Percentiles rank a stretch among this genome's conserved stretches.
These are phyloP conservation scores for Protosalanx chinensis DNA, from an alignment of 2,797 vertebrate genomes.

Conservation along the genomic window DNA sequence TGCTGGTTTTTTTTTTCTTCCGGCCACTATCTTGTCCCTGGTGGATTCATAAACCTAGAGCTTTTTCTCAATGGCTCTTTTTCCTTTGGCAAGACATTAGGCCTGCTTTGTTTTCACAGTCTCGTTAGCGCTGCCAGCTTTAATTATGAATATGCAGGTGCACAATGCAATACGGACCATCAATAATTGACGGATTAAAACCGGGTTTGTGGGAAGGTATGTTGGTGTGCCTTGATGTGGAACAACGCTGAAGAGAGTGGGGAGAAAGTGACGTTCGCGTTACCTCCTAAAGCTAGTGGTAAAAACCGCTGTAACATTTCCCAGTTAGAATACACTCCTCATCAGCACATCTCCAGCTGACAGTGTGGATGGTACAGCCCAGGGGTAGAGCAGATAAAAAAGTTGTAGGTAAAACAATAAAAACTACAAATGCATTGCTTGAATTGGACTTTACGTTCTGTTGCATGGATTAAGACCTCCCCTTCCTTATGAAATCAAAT, in stretches of 20 bases:
- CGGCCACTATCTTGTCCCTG: slow-evolving; percentile 5
- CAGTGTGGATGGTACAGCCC: too few relatives aligned
- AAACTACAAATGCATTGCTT: too few relatives aligned
- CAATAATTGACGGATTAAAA: slow-evolving; percentile 66
- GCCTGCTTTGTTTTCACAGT: slow-evolving; percentile 38
- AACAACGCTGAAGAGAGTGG: not conserved
- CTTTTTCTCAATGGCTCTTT: slow-evolving; percentile 20
- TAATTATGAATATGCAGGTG: slow-evolving; percentile 60
- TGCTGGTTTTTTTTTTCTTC: not conserved
- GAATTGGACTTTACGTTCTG: too few relatives aligned
- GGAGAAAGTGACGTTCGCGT: too few relatives aligned
- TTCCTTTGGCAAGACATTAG: slow-evolving; percentile 53
- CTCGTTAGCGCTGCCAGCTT: slow-evolving; percentile 55
- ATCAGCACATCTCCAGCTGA: too few relatives aligned
- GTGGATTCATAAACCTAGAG: slow-evolving; percentile 43
- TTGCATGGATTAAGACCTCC: too few relatives aligned
- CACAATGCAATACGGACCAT: slow-evolving; percentile 55
- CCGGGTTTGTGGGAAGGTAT: slow-evolving; percentile 47
- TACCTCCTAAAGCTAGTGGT: too few relatives aligned
- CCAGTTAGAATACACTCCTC: too few relatives aligned
- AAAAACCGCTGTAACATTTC: too few relatives aligned
- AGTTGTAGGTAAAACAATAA: too few relatives aligned
- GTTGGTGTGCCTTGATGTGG: slow-evolving; percentile 11
- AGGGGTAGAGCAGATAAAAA: too few relatives aligned
- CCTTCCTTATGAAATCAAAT: too few relatives aligned